Percentiles rank a stretch among this genome's conserved stretches.
phyloP scores from a whole-genome alignment of 2,888 invertebrate genomes.

The Erannis defoliaria region DNA sequence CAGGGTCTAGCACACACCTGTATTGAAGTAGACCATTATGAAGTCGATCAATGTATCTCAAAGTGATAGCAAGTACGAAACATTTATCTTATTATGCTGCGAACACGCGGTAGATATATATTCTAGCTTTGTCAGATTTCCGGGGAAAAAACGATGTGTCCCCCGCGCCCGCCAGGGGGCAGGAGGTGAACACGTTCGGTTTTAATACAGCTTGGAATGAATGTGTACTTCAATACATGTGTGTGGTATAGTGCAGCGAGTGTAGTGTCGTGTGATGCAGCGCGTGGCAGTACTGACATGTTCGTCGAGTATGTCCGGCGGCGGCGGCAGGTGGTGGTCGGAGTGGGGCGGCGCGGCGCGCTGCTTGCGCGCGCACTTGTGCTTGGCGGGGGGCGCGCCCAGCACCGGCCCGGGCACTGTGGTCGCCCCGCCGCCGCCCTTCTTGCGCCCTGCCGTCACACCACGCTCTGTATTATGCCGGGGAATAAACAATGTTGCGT shows the following conservation, averaged over 20 bases:
- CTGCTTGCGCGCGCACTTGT: constrained; percentile 81
- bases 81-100: too few species aligned
- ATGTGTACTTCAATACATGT: too few species aligned
- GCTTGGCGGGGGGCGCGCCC: constrained; percentile 59
- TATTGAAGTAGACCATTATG: too few species aligned
- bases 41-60: too few species aligned
- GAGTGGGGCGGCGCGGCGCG: constrained; percentile 72
- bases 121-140: too few species aligned
- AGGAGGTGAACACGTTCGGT: too few species aligned
- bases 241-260: background rate
- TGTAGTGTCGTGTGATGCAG: background rate
- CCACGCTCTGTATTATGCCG: constrained; percentile 35
- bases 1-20: too few species aligned
- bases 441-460: constrained; percentile 45
- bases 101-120: too few species aligned
- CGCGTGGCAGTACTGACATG: constrained; percentile 57
- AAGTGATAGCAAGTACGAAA: too few species aligned
- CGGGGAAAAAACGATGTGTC: too few species aligned
- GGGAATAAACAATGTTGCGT: background rate
- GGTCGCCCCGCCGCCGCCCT: constrained; percentile 46
- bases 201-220: background rate
- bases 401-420: constrained; percentile 43
- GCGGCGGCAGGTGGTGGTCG: constrained; percentile 83
- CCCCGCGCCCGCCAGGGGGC: too few species aligned
- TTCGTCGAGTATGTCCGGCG: constrained; percentile 78